phyloP scores from a whole-genome alignment of 2,888 invertebrate genomes.

The Amphimallon solstitiale region DNA sequence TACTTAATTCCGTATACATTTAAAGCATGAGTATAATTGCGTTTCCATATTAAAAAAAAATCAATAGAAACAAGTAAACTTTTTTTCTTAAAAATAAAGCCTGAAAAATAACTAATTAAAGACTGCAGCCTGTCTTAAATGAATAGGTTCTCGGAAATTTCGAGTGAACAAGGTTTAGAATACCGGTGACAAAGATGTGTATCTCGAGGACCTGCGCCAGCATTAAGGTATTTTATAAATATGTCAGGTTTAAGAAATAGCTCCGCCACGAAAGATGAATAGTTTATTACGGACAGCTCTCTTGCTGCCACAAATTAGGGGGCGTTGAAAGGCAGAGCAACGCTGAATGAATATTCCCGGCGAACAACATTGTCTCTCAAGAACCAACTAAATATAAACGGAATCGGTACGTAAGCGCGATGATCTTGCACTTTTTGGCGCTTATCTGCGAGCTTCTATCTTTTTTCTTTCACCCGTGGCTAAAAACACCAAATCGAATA shows the following conservation, averaged over 20 bases:
- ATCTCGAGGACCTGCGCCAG: constrained; percentile 30
- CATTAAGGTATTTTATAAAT: constrained; percentile 42
- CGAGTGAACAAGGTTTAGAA: constrained; percentile 14
- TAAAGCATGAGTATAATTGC: too few relatives aligned
- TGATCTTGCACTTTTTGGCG: constrained; percentile 9
- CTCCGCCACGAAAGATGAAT: constrained; percentile 29
- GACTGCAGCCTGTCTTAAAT: neutral
- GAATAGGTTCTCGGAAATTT: constrained; percentile 24
- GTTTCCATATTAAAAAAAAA: too few relatives aligned
- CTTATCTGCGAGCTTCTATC: too few relatives aligned
- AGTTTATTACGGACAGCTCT: constrained; percentile 35
- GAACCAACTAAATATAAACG: constrained; percentile 16
- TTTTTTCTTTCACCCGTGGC: too few relatives aligned
- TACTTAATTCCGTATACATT: too few relatives aligned
- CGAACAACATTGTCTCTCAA: constrained; percentile 12
- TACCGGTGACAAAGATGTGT: constrained; percentile 33
- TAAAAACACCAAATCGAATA: too few relatives aligned
- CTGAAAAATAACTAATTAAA: constrained; percentile 2
- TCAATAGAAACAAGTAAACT: too few relatives aligned
- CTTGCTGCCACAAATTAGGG: constrained; percentile 38
- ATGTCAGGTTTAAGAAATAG: constrained; percentile 40
- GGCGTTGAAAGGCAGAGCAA: constrained; percentile 30
- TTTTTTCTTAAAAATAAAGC: too few relatives aligned
- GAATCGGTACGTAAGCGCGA: neutral
- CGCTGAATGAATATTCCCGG: constrained; percentile 22